Conservation (phyloP, 2,797 vertebrate species). For the Sebastes paucispinis region DNA sequence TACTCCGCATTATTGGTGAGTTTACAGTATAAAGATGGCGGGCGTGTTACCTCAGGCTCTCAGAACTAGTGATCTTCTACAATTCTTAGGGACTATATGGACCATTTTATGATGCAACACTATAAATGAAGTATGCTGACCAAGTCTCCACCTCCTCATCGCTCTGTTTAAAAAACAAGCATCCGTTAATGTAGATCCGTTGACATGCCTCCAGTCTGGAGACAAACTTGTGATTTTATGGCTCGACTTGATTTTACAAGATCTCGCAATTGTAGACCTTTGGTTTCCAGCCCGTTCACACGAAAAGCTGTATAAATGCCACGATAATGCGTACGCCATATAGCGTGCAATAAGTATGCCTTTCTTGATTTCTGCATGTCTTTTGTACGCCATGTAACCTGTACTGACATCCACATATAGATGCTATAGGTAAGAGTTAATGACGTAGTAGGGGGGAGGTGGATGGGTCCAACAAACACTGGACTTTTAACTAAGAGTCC, state of each 20-base stretch:
- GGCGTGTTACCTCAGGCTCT: slow-evolving; percentile 17
- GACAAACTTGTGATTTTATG: background rate
- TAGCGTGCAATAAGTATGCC: too few species aligned
- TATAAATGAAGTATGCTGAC: background rate
- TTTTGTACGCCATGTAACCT: too few species aligned
- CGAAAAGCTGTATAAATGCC: too few species aligned
- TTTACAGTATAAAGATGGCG: slow-evolving; percentile 48
- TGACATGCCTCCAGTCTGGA: background rate
- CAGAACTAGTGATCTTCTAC: slow-evolving; percentile 6
- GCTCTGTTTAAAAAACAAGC: background rate
- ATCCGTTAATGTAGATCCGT: background rate
- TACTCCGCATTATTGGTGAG: slow-evolving; percentile 59
- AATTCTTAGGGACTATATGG: slow-evolving; percentile 3
- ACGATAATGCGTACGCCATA: accelerated
- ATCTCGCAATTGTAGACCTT: background rate
- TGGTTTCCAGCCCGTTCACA: background rate
- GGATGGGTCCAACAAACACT: too few species aligned
- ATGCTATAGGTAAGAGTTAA: too few species aligned
- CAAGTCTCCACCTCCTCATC: background rate
- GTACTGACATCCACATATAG: too few species aligned
- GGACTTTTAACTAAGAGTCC: accelerated
- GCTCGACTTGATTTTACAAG: background rate
- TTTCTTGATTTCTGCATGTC: too few species aligned
- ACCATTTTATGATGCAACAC: slow-evolving; percentile 31
- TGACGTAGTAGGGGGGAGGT: too few species aligned